These are phyloP conservation scores for Oscheius sp. DNA, from an alignment of 2,888 invertebrate species.

Conservation along the genomic window DNA sequence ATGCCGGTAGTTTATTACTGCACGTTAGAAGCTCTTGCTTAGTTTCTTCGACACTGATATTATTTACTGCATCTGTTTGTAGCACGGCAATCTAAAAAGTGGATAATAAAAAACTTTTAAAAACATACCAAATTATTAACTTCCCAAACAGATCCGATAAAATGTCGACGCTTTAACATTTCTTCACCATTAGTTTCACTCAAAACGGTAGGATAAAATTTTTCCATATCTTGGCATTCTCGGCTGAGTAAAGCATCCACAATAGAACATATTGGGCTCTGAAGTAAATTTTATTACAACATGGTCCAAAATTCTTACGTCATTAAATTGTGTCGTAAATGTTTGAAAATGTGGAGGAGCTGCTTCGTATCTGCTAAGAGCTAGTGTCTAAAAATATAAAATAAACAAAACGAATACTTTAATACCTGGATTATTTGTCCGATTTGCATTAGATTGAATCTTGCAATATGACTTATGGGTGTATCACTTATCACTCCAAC, in stretches of 20 bases:
- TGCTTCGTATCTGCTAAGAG: conserved; percentile 86
- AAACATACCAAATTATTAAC: conserved; percentile 57
- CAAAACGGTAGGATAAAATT: conserved; percentile 28
- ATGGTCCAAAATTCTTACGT: conserved; percentile 18
- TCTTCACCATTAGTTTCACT: conserved; percentile 36
- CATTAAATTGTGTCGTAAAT: conserved; percentile 43
- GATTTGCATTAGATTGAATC: conserved; percentile 82
- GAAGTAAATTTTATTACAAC: not conserved
- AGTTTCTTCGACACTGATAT: conserved; percentile 2
- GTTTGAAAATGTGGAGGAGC: conserved; percentile 81
- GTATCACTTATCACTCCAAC: conserved; percentile 90
- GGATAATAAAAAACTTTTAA: not conserved
- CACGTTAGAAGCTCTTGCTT: conserved; percentile 14
- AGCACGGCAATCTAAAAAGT: conserved; percentile 20
- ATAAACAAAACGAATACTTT: not conserved
- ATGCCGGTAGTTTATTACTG: conserved; percentile 38
- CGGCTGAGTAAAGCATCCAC: conserved; percentile 59
- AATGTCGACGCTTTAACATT: conserved; percentile 39
- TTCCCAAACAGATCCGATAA: conserved; percentile 62
- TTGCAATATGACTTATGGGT: conserved; percentile 88
- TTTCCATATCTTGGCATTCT: conserved; percentile 33
- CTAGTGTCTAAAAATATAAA: conserved; percentile 82
- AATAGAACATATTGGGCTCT: conserved; percentile 48
- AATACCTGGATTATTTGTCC: conserved; percentile 83
- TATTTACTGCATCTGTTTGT: conserved; percentile 30